Conservation (phyloP, 1,140 invertebrate species). For the Drosophila cardini region DNA sequence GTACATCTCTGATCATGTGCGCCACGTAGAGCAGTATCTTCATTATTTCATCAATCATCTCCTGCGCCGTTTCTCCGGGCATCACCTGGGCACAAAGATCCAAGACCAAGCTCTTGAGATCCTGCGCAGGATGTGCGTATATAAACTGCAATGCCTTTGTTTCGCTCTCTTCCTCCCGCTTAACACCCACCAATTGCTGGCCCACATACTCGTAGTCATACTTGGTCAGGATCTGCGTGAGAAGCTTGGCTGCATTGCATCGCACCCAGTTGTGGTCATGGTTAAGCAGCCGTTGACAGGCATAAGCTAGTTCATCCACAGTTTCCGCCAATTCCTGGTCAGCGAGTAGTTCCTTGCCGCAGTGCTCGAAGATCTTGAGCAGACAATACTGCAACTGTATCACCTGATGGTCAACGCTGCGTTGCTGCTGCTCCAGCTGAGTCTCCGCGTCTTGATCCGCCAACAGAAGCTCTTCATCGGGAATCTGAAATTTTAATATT, state of each 20-base stretch:
- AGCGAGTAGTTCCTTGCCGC: conserved; percentile 84
- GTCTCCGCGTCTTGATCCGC: conserved; percentile 33
- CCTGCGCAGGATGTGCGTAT: conserved; percentile 86
- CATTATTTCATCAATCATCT: conserved; percentile 89
- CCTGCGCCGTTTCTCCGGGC: conserved; percentile 86
- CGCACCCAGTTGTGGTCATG: conserved; percentile 89
- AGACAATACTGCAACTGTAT: conserved; percentile 87
- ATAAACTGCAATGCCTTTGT: conserved; percentile 86
- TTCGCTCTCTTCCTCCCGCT: conserved; percentile 32
- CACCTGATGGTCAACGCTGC: conserved; percentile 86
- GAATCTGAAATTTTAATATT: not conserved
- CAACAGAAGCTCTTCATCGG: conserved; percentile 36
- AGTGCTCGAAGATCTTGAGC: conserved; percentile 85
- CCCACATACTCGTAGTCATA: conserved; percentile 86
- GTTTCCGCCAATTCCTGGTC: conserved; percentile 83
- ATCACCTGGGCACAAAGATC: conserved; percentile 91
- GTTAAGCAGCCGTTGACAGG: conserved; percentile 89
- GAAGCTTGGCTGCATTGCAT: conserved; percentile 89
- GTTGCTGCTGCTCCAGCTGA: conserved; percentile 85
- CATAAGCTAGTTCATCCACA: conserved; percentile 88
- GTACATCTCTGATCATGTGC: conserved; percentile 86
- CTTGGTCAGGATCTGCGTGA: conserved; percentile 89
- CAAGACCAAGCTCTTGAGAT: conserved; percentile 88
- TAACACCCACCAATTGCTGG: conserved; percentile 65
- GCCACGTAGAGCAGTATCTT: conserved; percentile 91